A percentile compares a stretch with the other conserved stretches of the same genome.
These are phyloP conservation scores for Drosophila paramelanica DNA, from an alignment of 2,888 invertebrate species.

Conservation along the genomic window DNA sequence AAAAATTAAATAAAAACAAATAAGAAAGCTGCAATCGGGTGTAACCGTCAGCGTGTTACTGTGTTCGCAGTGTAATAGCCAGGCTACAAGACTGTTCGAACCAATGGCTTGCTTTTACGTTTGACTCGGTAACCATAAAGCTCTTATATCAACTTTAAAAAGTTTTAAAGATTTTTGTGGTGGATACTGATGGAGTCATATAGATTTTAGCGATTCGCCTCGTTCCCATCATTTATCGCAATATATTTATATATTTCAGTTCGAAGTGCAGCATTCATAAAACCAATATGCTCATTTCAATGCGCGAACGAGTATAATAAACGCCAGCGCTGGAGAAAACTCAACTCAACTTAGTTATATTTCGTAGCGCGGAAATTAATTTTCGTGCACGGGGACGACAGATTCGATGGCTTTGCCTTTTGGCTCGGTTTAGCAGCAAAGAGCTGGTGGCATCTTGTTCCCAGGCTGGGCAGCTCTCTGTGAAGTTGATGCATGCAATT, in stretches of 20 bases:
- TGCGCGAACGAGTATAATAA: neutral
- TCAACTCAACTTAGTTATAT: constrained; percentile 53
- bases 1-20: neutral
- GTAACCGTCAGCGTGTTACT: neutral
- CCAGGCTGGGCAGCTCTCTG: constrained; percentile 45
- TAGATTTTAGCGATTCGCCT: too few relatives aligned
- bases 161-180: neutral
- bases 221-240: too few relatives aligned
- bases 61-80: neutral
- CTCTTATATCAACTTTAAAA: neutral
- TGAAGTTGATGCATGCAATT: constrained; percentile 54
- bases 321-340: constrained; percentile 21
- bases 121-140: too few relatives aligned
- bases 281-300: neutral
- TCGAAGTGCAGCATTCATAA: neutral
- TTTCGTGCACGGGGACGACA: constrained; percentile 38
- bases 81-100: too few relatives aligned
- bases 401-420: constrained; percentile 25
- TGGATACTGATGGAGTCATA: too few relatives aligned
- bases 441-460: constrained; percentile 34
- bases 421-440: constrained; percentile 14
- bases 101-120: too few relatives aligned
- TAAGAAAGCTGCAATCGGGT: neutral
- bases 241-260: too few relatives aligned
- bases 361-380: constrained; percentile 51